These are phyloP conservation scores for Hestina assimilis DNA, from an alignment of 1,140 invertebrate species.

Conservation along the genomic window DNA sequence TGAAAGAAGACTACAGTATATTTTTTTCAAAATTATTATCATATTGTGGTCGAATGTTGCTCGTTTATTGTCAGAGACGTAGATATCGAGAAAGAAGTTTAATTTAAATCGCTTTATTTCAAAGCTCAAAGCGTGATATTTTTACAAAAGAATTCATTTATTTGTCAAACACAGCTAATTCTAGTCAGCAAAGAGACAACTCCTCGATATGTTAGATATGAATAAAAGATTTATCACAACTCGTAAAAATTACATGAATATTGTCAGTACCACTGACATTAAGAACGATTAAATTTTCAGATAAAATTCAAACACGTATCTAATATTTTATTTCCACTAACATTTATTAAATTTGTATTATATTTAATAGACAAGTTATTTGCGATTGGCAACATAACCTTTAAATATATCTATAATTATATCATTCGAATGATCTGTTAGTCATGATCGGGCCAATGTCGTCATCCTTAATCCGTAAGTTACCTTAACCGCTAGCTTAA, in stretches of 20 bases:
- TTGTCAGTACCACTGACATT: not conserved
- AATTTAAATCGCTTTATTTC: constrained; percentile 12
- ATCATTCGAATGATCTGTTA: constrained; percentile 39
- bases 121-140: constrained; percentile 40
- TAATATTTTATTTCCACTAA: constrained; percentile 15
- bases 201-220: constrained; percentile 17
- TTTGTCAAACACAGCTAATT: constrained; percentile 76
- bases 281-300: not conserved
- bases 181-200: constrained; percentile 51
- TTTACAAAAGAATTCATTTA: constrained; percentile 41
- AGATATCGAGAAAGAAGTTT: not conserved
- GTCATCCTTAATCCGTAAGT: constrained; percentile 34
- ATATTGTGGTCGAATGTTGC: constrained; percentile 37
- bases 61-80: constrained; percentile 55
- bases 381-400: constrained; percentile 70
- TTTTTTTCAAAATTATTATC: constrained; percentile 51
- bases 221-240: constrained; percentile 19
- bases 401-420: constrained; percentile 33
- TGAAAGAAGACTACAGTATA: constrained; percentile 46
- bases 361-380: constrained; percentile 38
- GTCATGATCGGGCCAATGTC: constrained; percentile 59
- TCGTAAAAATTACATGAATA: constrained; percentile 14
- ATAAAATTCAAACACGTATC: not conserved
- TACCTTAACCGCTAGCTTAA: constrained; percentile 25
- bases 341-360: constrained; percentile 18